Evolutionary conservation across 2,797 vertebrate genomes (phyloP).

Genomic region (Odontamblyopus lacepedii): DNA sequence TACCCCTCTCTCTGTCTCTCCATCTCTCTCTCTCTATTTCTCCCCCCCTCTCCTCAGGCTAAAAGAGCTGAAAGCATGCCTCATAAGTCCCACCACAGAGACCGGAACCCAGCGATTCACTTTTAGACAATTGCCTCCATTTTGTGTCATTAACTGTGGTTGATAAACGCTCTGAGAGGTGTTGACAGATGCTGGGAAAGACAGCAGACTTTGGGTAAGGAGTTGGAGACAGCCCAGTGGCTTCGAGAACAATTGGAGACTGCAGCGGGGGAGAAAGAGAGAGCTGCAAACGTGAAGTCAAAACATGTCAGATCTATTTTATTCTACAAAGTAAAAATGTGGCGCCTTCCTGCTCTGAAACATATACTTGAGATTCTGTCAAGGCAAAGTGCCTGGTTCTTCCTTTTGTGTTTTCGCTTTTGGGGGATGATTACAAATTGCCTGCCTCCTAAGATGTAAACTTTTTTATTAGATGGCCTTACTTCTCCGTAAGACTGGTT

Average conservation of each 20-base stretch:
- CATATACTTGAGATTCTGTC: not conserved
- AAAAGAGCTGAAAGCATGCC: slow-evolving; percentile 38
- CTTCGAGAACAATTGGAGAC: not conserved
- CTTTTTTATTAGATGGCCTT: not conserved
- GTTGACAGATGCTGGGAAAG: slow-evolving; percentile 22
- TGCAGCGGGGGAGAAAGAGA: not conserved
- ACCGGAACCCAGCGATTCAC: slow-evolving; percentile 23
- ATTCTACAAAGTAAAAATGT: not conserved
- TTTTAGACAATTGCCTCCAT: slow-evolving; percentile 27
- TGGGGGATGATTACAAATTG: not conserved
- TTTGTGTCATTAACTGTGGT: slow-evolving; percentile 13
- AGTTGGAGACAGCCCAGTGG: not conserved
- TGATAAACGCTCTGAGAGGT: slow-evolving; percentile 22
- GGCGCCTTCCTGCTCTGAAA: not conserved
- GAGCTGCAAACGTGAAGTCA: slow-evolving; percentile 13
- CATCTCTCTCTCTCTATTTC: too few relatives aligned
- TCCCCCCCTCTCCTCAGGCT: slow-evolving; percentile 48
- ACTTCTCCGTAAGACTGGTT: not conserved
- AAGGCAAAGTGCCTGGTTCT: not conserved
- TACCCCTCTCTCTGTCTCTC: too few relatives aligned
- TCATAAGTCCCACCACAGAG: slow-evolving; percentile 39
- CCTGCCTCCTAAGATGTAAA: not conserved
- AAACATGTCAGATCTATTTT: slow-evolving; percentile 1
- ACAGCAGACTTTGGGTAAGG: slow-evolving; percentile 5
- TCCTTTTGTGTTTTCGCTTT: not conserved